Evolutionary conservation across 2,113 vertebrate genomes (phyloP).

Genomic region (Strix aluco): DNA sequence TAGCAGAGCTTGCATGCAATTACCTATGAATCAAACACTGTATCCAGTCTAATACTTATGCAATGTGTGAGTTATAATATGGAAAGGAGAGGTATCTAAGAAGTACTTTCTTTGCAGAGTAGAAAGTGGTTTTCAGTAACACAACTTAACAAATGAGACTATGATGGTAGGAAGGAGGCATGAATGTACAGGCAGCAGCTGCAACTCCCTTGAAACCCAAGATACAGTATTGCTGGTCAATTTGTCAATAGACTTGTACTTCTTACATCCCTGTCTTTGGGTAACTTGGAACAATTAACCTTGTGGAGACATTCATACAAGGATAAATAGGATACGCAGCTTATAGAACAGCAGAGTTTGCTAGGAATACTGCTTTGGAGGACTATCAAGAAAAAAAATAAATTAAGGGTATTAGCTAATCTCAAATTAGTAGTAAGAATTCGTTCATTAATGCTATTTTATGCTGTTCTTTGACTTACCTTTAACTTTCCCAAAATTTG

Average conservation of each 20-base stretch:
- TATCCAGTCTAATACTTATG: neutral
- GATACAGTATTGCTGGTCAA: neutral
- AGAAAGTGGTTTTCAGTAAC: neutral
- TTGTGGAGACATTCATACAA: neutral
- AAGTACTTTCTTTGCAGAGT: neutral
- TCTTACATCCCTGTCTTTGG: neutral
- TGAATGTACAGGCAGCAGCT: neutral
- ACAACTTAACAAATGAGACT: neutral
- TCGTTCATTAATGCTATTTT: neutral
- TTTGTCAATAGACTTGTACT: neutral
- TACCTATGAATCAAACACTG: neutral
- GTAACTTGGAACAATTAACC: neutral
- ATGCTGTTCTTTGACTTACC: neutral
- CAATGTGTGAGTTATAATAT: neutral
- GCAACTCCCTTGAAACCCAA: neutral
- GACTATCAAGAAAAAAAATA: neutral
- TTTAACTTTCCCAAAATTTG: neutral
- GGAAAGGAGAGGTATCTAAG: neutral
- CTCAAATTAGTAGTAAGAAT: neutral
- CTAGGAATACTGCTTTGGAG: neutral
- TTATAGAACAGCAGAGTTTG: neutral
- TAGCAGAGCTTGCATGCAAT: neutral
- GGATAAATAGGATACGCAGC: neutral
- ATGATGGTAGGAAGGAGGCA: neutral
- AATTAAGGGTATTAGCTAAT: neutral